A percentile compares a stretch with the other conserved stretches of the same genome.
phyloP scores from a whole-genome alignment of 2,113 vertebrate species.

The Malurus elegans region DNA sequence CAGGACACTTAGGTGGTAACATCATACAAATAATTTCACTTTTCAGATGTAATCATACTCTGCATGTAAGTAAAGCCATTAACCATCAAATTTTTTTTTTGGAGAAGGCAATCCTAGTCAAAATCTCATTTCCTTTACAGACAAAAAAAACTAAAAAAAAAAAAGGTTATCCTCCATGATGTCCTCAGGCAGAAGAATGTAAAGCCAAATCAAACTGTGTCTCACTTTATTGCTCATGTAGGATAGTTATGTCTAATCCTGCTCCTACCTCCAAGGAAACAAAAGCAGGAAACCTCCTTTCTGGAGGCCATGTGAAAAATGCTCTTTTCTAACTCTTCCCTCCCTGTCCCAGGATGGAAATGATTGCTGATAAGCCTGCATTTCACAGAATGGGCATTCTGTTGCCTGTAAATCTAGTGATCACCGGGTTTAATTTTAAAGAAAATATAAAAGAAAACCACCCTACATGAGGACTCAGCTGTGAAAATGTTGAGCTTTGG shows the following conservation, averaged over 20 bases:
- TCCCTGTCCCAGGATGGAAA: background rate
- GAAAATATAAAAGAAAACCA: background rate
- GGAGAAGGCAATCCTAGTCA: background rate
- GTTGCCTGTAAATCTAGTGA: background rate
- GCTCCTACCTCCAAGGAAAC: background rate
- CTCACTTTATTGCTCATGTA: background rate
- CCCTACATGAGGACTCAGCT: background rate
- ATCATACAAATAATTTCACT: background rate
- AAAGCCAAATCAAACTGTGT: background rate
- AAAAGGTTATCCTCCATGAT: background rate
- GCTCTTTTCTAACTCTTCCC: background rate
- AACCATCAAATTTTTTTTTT: background rate
- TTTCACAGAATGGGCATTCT: background rate
- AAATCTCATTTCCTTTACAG: background rate
- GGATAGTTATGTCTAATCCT: background rate
- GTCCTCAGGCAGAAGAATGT: background rate
- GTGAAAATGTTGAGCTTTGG: background rate
- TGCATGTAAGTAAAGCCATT: background rate
- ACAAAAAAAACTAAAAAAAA: background rate
- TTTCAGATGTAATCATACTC: background rate
- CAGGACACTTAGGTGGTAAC: background rate
- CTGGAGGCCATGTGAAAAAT: background rate
- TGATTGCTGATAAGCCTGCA: accelerated
- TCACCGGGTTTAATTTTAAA: background rate
- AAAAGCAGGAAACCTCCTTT: background rate